These are phyloP conservation scores for Macrobrachium nipponense DNA, from an alignment of 1,140 invertebrate genomes.

Conservation along the genomic window DNA sequence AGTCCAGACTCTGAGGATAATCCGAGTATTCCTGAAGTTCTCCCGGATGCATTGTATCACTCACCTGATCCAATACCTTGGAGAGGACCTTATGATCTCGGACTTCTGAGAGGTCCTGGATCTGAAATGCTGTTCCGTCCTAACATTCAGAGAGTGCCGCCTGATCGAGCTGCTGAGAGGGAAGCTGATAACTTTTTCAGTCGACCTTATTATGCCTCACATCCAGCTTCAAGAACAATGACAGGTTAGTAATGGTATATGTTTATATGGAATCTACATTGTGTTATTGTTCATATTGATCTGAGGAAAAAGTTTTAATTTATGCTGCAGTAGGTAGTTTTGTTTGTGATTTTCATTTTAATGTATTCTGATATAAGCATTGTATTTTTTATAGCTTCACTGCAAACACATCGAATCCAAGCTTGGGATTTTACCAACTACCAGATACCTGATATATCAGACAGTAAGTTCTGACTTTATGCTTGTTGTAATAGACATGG, in stretches of 20 bases:
- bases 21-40: constrained; percentile 29
- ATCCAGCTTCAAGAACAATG: constrained; percentile 23
- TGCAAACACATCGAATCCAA: constrained; percentile 79
- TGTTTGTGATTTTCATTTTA: neutral
- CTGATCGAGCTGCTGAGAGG: constrained; percentile 44
- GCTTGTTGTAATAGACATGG: neutral
- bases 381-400: constrained; percentile 19
- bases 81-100: constrained; percentile 49
- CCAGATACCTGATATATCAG: constrained; percentile 79
- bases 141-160: constrained; percentile 30
- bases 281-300: too few relatives aligned
- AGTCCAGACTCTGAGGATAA: constrained; percentile 59
- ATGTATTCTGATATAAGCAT: neutral
- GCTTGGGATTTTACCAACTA: constrained; percentile 83
- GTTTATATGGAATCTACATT: neutral
- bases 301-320: neutral
- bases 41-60: constrained; percentile 26
- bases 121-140: constrained; percentile 39
- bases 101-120: constrained; percentile 36
- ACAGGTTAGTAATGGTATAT: constrained; percentile 16
- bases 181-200: constrained; percentile 58
- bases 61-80: constrained; percentile 41
- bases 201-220: constrained; percentile 47
- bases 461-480: constrained; percentile 72
- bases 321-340: neutral